phyloP scores from a whole-genome alignment of 2,888 invertebrate genomes.

The Diadromus collaris region DNA sequence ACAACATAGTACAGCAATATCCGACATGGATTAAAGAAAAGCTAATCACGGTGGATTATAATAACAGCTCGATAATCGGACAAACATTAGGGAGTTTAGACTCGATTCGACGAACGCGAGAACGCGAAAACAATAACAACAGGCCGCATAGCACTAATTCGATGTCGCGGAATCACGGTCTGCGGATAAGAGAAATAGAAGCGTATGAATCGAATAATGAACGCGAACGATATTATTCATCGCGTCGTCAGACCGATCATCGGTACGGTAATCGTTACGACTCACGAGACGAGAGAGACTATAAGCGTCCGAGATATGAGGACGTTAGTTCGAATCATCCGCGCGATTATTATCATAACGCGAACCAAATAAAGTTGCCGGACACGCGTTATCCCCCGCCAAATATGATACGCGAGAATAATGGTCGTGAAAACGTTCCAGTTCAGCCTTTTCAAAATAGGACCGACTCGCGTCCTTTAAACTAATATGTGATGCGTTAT shows the following conservation, averaged over 20 bases:
- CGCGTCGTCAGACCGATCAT: neutral
- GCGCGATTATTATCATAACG: neutral
- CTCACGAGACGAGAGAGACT: neutral
- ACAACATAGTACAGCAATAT: conserved; percentile 30
- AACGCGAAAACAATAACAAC: neutral
- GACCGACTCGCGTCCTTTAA: conserved; percentile 41
- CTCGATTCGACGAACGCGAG: neutral
- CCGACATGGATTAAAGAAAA: conserved; percentile 16
- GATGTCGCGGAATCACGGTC: neutral
- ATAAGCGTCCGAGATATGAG: conserved; percentile 3
- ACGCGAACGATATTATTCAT: neutral
- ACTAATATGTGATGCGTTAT: conserved; percentile 44
- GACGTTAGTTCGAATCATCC: neutral
- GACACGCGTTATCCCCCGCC: conserved; percentile 48
- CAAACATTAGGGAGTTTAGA: conserved; percentile 35
- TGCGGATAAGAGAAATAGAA: neutral
- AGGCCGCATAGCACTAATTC: neutral
- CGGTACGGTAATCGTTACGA: neutral
- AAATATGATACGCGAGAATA: neutral
- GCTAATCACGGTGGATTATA: conserved; percentile 14
- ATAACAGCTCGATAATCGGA: neutral
- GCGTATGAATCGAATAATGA: neutral
- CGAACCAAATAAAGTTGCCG: conserved; percentile 16
- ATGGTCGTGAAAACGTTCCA: neutral
- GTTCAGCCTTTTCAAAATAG: conserved; percentile 8